Conservation (phyloP, 2,888 invertebrate species). For the Mystacides longicornis region DNA sequence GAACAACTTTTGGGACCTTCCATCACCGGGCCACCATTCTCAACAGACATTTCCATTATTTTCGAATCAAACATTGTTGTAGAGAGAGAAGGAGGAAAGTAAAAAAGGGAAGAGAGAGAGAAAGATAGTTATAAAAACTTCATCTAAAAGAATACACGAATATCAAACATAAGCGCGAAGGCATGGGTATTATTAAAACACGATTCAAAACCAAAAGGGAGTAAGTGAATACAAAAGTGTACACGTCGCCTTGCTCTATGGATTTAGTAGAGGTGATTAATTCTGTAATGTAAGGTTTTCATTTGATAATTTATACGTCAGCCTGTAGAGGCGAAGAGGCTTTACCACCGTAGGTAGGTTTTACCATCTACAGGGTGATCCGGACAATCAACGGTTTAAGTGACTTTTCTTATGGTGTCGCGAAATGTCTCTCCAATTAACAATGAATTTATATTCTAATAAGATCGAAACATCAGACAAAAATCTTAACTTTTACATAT, state of each 20-base stretch:
- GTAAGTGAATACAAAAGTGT: neutral
- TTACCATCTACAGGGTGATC: neutral
- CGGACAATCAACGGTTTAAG: too few relatives aligned
- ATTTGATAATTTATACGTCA: conserved; percentile 6
- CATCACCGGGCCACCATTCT: too few relatives aligned
- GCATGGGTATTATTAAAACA: too few relatives aligned
- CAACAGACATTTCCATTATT: neutral
- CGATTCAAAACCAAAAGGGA: neutral
- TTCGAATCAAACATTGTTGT: neutral
- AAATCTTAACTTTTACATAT: too few relatives aligned
- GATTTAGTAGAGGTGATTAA: neutral
- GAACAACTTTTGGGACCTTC: too few relatives aligned
- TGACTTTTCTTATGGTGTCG: too few relatives aligned
- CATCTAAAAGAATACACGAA: neutral
- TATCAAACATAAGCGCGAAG: too few relatives aligned
- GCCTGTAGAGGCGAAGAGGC: neutral
- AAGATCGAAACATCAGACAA: too few relatives aligned
- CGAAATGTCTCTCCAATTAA: too few relatives aligned
- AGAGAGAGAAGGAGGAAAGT: neutral
- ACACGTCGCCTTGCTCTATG: neutral
- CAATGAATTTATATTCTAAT: too few relatives aligned
- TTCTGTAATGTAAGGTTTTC: conserved; percentile 4
- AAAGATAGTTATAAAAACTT: conserved; percentile 3
- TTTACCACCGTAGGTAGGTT: too few relatives aligned
- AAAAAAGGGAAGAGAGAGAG: neutral